Evolutionary conservation across 2,888 invertebrate genomes (phyloP), one percentile per base, ranked within the genome.

Genomic region (Phanerotoma sp.): DNA sequence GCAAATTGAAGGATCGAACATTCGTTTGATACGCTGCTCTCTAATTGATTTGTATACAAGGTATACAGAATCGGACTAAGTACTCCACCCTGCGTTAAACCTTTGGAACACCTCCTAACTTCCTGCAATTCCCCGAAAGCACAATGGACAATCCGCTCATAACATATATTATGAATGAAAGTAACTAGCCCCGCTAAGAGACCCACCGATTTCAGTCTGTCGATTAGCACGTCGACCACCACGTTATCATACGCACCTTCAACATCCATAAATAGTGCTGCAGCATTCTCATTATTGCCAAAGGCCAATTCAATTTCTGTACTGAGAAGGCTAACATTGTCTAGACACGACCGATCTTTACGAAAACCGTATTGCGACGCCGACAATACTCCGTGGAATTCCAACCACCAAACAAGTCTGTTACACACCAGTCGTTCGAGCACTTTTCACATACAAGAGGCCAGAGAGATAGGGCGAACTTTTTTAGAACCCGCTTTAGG

Each of bases 231-330:
- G 46, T 20, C 47, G 42, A 48, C 1, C 42, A 49, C 3, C 35
- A 56, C 55, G 3, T 53, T 42, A 18, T 54, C 58, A 11, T 56
- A 59, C 4, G 56, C 58, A 4, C 45, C 51, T n/a, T 50, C 41
- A 7, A 56, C 51, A 22, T 56, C 58, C 2, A 55, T 16, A 15
- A 53, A 53, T 5, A 50, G 15, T 7, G 11, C 4, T 0, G 50
- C 41, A 0, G 49, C 44, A 6, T 3, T 38, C 18, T 50, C 11
- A 0, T 22, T 25, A 3, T 25, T 22, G 3, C 10, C 44, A 6
- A 52, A 50, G 1, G 55, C 46, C 0, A 35, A 40, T 11, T 38
- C 16, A 1, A 55, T 55, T 10, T 51, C 46, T 0, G 51, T 47
- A 11, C 50, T 10, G 3, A 59, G 38, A 1, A 54, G 47, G 0